These are phyloP conservation scores for Paralichthys olivaceus DNA, from an alignment of 2,113 vertebrate species.

Conservation along the genomic window DNA sequence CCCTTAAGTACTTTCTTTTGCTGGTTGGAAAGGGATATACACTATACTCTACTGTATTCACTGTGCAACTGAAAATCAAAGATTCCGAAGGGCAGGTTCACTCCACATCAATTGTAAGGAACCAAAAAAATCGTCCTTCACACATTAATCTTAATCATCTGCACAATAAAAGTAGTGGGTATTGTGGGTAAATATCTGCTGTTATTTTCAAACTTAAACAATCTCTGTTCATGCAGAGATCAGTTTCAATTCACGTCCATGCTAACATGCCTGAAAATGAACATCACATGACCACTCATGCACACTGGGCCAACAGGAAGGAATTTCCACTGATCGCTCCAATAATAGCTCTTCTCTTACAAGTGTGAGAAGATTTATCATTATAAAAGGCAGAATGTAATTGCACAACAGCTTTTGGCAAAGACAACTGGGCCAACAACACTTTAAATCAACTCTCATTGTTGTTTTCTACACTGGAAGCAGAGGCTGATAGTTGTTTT, in stretches of 20 bases:
- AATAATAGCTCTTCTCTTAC: background rate
- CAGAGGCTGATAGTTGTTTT: no score
- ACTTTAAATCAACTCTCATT: no score
- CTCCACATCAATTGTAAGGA: background rate
- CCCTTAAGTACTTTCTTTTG: conserved; percentile 35
- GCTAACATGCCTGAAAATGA: no score
- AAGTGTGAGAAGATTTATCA: background rate
- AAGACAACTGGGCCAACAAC: no score
- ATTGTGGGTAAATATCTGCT: no score
- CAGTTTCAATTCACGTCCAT: no score
- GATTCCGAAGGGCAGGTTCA: background rate
- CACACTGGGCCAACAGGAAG: no score
- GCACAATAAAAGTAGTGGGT: conserved; percentile 28
- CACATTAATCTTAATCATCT: conserved; percentile 21
- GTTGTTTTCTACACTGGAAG: no score
- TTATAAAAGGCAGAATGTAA: background rate
- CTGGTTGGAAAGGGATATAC: background rate
- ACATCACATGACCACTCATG: no score
- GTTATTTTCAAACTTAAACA: no score
- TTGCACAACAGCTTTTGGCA: no score
- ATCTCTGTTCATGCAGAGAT: no score
- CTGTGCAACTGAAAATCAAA: conserved; percentile 17
- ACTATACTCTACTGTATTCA: conserved; percentile 1
- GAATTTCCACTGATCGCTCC: background rate
- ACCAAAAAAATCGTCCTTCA: background rate